Base-by-base conservation (phyloP, 2,888 invertebrate genomes). In the Siphlonurus alternatus region DNA sequence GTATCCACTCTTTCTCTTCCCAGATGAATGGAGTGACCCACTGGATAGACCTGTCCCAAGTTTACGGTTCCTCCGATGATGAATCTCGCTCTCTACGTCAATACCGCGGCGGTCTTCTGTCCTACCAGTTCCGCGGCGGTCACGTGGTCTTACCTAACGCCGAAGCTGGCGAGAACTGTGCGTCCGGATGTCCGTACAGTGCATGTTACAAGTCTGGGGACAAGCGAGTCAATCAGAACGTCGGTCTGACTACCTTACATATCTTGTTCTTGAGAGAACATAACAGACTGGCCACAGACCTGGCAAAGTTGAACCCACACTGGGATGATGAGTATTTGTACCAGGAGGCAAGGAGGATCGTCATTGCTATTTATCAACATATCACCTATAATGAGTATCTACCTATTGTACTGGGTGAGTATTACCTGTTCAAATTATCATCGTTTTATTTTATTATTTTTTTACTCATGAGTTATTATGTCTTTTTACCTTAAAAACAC, bases 301-400 rank as follows among this genome's bases (percentile, higher is more conserved):
- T 83, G 59, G 71, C 73, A 1, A 68, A 71, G 0, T 68, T 83
- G 10, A 85, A 86, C 72, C 81, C 80, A 0, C 72, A 78, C 63
- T 83, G 83, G 82, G 73, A 72, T 24, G 83, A 83, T 68, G 82
- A 82, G 71, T 75, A 73, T 63, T 69, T 83, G 51, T 84, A 77
- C 71, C 81, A 82, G 71, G 83, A 82, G 70, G 72, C 80, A 1
- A 74, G 82, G 69, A 75, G 74, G 67, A 78, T 83, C 63, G 77
- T 81, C 23, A 75, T 81, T 25, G 82, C 81, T 0, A 77, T 80
- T 69, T 76, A 81, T 67, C 83, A 83, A 71, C 81, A 83, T 66
- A 81, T 83, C 59, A 79, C 81, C 2, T 83, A 82, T 70, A 78
- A 80, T 70, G 81, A 83, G 68, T 83, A 81, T 80, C 70, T 83